Conservation (phyloP, 2,113 vertebrate genomes). For the Ictalurus punctatus region DNA sequence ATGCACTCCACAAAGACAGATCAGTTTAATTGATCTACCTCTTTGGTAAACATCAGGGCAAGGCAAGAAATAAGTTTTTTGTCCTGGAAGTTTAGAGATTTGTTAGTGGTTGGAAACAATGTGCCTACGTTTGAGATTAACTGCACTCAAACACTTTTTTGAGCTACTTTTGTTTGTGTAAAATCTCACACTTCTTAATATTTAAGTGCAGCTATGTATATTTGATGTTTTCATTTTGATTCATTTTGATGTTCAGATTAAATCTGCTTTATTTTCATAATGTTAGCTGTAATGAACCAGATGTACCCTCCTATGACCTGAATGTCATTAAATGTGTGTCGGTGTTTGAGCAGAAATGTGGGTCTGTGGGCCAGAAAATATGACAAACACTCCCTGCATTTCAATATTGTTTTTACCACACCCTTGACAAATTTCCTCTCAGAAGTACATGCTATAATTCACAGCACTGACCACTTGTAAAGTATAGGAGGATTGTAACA, state of each 20-base stretch:
- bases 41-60: conserved; percentile 35
- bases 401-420: not conserved
- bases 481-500: not conserved
- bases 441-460: not conserved
- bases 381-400: not conserved
- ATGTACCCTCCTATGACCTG: not conserved
- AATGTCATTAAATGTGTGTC: conserved; percentile 2
- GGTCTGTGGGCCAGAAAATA: not conserved
- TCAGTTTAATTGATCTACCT: conserved; percentile 54
- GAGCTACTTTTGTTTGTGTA: conserved; percentile 12
- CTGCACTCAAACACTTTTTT: conserved; percentile 33
- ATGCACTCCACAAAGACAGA: conserved; percentile 33
- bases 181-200: conserved; percentile 8
- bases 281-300: not conserved
- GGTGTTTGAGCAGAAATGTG: not conserved
- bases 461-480: not conserved
- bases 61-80: conserved; percentile 2
- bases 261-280: not conserved
- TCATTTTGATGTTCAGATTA: conserved; percentile 1
- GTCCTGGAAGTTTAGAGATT: conserved; percentile 19
- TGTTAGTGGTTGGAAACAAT: conserved; percentile 15
- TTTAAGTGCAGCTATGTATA: conserved; percentile 38
- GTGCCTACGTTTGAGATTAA: conserved; percentile 25
- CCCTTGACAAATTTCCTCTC: not conserved
- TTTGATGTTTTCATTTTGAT: not conserved